phyloP scores from a whole-genome alignment of 2,888 invertebrate genomes.

The Ischnus inquisitorius region DNA sequence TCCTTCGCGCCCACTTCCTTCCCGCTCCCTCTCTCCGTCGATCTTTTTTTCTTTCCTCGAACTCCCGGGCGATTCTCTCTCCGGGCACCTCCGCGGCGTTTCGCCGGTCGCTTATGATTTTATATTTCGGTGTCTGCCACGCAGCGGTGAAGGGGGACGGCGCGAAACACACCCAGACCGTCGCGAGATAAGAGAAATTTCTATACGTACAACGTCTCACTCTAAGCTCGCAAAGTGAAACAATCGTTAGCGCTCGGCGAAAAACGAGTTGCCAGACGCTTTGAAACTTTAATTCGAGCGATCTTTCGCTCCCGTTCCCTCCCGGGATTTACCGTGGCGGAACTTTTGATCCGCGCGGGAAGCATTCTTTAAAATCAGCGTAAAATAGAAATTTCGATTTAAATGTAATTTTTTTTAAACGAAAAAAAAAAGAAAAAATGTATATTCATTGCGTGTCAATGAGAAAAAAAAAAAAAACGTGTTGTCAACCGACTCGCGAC shows the following conservation, averaged over 20 bases:
- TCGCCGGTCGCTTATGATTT: slow-evolving; percentile 77
- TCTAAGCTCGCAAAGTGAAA: slow-evolving; percentile 78
- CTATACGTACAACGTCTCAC: slow-evolving; percentile 71
- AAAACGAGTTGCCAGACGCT: not conserved
- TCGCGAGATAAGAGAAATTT: slow-evolving; percentile 79
- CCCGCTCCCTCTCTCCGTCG: not conserved
- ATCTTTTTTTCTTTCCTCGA: slow-evolving; percentile 37
- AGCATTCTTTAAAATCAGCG: not conserved
- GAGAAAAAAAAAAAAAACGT: not conserved
- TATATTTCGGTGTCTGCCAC: slow-evolving; percentile 71
- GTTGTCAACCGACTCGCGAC: not conserved
- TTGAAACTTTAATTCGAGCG: slow-evolving; percentile 75
- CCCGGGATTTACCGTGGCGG: not conserved
- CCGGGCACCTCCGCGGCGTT: slow-evolving; percentile 47
- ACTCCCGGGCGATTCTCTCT: slow-evolving; percentile 56
- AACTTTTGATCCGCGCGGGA: not conserved
- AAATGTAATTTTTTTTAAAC: not conserved
- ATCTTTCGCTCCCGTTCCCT: not conserved
- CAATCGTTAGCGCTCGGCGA: slow-evolving; percentile 72
- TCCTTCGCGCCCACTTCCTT: slow-evolving; percentile 27
- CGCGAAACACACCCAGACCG: slow-evolving; percentile 73
- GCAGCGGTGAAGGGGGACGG: slow-evolving; percentile 62
- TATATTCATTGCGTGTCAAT: not conserved
- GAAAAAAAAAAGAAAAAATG: not conserved
- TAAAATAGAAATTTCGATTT: not conserved